Percentiles rank a stretch among this genome's conserved stretches.
Conservation (phyloP, 1,140 invertebrate species). For the Atta texana region DNA sequence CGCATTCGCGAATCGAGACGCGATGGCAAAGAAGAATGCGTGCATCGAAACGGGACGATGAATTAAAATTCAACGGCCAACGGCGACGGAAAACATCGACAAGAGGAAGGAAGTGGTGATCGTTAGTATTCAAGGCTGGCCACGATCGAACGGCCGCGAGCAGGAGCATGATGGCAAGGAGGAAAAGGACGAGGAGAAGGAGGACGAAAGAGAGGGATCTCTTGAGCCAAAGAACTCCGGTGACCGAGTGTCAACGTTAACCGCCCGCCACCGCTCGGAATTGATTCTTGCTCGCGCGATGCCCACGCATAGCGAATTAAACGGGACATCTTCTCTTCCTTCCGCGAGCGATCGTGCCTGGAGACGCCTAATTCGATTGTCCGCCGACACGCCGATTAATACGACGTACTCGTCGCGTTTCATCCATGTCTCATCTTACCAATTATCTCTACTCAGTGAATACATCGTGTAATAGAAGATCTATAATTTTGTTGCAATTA, state of each 20-base stretch:
- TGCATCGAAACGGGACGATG: slow-evolving; percentile 68
- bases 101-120: slow-evolving; percentile 83
- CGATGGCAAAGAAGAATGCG: slow-evolving; percentile 63
- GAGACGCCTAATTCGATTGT: slow-evolving; percentile 65
- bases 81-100: slow-evolving; percentile 80
- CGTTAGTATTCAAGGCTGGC: slow-evolving; percentile 81
- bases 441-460: slow-evolving; percentile 56
- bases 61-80: slow-evolving; percentile 80
- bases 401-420: slow-evolving; percentile 26
- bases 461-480: not conserved
- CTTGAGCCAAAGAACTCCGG: slow-evolving; percentile 79
- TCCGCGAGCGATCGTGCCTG: slow-evolving; percentile 76
- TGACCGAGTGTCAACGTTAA: slow-evolving; percentile 76
- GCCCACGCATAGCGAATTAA: slow-evolving; percentile 73
- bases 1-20: slow-evolving; percentile 1
- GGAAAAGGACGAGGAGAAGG: slow-evolving; percentile 40
- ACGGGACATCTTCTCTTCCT: slow-evolving; percentile 79
- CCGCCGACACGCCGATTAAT: slow-evolving; percentile 20
- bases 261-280: slow-evolving; percentile 57
- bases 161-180: not conserved
- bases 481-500: not conserved
- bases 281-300: slow-evolving; percentile 65
- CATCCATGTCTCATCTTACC: slow-evolving; percentile 9
- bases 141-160: slow-evolving; percentile 52
- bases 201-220: slow-evolving; percentile 69